Conservation (phyloP, 2,113 vertebrate genomes). For the Heterocephalus glaber region DNA sequence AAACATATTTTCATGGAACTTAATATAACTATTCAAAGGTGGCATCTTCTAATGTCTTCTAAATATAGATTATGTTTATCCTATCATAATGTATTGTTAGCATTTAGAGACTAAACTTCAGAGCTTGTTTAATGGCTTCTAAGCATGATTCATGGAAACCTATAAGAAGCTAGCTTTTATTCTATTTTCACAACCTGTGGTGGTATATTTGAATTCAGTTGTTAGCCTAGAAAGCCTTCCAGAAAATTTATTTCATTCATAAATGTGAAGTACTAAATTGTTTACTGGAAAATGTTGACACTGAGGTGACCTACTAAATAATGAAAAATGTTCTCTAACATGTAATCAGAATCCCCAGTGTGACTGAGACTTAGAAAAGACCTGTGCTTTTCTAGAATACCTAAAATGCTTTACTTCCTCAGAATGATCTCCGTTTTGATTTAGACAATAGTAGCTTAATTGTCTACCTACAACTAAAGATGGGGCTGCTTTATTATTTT, state of each 20-base stretch:
- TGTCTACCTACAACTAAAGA: not conserved
- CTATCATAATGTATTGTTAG: not conserved
- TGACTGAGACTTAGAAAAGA: not conserved
- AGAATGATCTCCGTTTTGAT: not conserved
- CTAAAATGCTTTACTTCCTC: not conserved
- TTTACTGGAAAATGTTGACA: not conserved
- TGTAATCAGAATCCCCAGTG: not conserved
- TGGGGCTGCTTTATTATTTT: not conserved
- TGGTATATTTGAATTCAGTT: not conserved
- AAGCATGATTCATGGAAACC: not conserved
- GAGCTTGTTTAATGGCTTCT: not conserved
- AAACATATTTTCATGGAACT: not conserved
- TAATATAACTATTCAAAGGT: not conserved
- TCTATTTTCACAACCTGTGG: not conserved
- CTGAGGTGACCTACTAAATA: not conserved
- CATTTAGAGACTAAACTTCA: not conserved
- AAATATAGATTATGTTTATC: not conserved
- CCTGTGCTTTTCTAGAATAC: not conserved
- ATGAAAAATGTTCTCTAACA: not conserved
- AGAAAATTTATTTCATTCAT: not conserved
- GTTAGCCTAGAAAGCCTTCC: not conserved
- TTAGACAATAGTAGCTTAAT: not conserved
- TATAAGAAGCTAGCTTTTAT: not conserved
- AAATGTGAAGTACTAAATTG: not conserved
- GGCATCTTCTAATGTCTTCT: not conserved